phyloP scores from a whole-genome alignment of 1,140 invertebrate genomes.

The Apocrypta bakeri region DNA sequence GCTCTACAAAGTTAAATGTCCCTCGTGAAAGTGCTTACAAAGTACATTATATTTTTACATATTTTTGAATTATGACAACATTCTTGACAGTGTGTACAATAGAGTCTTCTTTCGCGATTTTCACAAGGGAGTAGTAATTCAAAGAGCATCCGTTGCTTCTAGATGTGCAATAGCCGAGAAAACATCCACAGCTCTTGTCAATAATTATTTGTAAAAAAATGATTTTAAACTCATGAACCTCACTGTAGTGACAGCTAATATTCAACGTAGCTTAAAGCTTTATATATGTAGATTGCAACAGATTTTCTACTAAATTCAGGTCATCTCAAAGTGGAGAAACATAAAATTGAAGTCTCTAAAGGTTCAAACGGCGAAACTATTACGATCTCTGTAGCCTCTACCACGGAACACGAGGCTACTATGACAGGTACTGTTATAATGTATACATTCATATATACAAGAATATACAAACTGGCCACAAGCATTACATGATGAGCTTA shows the following conservation, averaged over 20 bases:
- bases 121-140: no score
- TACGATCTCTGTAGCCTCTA: constrained; percentile 78
- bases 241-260: constrained; percentile 17
- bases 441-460: constrained; percentile 40
- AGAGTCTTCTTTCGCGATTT: no score
- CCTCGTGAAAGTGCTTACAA: constrained; percentile 8
- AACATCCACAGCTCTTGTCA: not conserved
- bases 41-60: not conserved
- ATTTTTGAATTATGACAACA: no score
- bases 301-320: constrained; percentile 72
- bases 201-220: not conserved
- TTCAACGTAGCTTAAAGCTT: constrained; percentile 51
- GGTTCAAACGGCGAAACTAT: constrained; percentile 78
- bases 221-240: constrained; percentile 1
- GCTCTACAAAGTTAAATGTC: not conserved
- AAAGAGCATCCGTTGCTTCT: no score
- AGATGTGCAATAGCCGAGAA: not conserved
- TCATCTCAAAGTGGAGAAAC: constrained; percentile 75
- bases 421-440: constrained; percentile 75
- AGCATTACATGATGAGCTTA: not conserved
- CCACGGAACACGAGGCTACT: constrained; percentile 77
- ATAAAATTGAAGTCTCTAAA: constrained; percentile 75
- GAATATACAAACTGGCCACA: not conserved
- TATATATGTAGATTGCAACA: constrained; percentile 63
- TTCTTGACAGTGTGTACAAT: no score